phyloP scores from a whole-genome alignment of 2,113 vertebrate genomes.

The Sciurus niger region DNA sequence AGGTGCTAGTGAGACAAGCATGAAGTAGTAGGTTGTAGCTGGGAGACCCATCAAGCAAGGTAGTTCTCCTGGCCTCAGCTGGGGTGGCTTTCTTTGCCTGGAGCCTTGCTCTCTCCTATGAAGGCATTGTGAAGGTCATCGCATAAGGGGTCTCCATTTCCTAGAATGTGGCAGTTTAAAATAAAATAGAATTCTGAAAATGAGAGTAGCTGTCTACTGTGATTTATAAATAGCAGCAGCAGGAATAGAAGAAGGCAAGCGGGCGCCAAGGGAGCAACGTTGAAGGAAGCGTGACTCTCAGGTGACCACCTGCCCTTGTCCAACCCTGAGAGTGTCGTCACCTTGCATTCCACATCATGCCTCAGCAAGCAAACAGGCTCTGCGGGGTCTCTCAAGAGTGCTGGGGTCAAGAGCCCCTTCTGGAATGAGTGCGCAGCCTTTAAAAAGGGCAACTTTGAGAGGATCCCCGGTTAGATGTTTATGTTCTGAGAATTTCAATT shows the following conservation, averaged over 20 bases:
- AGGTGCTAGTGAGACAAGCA: not conserved
- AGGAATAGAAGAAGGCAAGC: rapidly evolving
- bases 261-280: not conserved
- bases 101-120: not conserved
- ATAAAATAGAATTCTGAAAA: not conserved
- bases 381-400: not conserved
- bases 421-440: not conserved
- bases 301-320: not conserved
- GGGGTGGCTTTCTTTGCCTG: not conserved
- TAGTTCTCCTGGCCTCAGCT: not conserved
- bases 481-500: not conserved
- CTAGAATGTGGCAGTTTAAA: not conserved
- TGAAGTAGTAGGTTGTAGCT: not conserved
- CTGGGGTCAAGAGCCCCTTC: not conserved
- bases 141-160: not conserved
- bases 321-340: not conserved
- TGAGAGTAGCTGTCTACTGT: not conserved
- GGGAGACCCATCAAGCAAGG: rapidly evolving
- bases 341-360: not conserved
- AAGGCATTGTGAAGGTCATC: not conserved
- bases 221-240: not conserved
- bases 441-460: not conserved
- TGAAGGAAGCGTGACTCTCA: not conserved
- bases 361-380: not conserved
- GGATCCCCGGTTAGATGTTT: not conserved